These are phyloP conservation scores for Acleris holmiana DNA, from an alignment of 2,888 invertebrate species.

Conservation along the genomic window DNA sequence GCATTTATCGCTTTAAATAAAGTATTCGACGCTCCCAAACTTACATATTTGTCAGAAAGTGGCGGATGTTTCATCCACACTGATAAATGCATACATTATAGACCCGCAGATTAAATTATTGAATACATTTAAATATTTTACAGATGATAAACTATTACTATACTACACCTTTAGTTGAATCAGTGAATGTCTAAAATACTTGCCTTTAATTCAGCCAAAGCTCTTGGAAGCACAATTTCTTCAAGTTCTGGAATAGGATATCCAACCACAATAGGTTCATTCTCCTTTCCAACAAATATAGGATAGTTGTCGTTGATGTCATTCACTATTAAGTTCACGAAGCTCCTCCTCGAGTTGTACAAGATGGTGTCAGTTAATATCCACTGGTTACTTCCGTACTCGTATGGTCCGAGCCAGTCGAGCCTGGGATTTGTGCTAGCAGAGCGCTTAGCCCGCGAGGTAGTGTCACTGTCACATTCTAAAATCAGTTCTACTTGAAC, in stretches of 20 bases:
- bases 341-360: slow-evolving; percentile 65
- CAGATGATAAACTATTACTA: no score
- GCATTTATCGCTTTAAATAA: no score
- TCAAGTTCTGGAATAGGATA: slow-evolving; percentile 73
- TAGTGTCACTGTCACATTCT: slow-evolving; percentile 56
- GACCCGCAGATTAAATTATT: no score
- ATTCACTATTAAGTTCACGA: slow-evolving; percentile 77
- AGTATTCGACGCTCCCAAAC: no score
- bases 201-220: slow-evolving; percentile 76
- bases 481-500: slow-evolving; percentile 73
- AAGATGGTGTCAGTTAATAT: slow-evolving; percentile 67
- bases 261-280: slow-evolving; percentile 70
- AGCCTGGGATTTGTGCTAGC: slow-evolving; percentile 41
- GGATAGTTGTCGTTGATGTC: slow-evolving; percentile 83
- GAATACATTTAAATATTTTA: no score
- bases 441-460: slow-evolving; percentile 59
- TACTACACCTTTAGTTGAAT: no score
- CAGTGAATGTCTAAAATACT: no score
- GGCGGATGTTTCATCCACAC: no score
- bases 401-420: slow-evolving; percentile 59
- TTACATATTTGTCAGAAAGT: no score
- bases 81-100: no score
- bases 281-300: slow-evolving; percentile 66
- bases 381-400: slow-evolving; percentile 72
- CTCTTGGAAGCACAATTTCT: slow-evolving; percentile 67